These are phyloP conservation scores for Montipora foliosa DNA, from an alignment of 64 coral and sea anemone genomes.

Conservation along the genomic window DNA sequence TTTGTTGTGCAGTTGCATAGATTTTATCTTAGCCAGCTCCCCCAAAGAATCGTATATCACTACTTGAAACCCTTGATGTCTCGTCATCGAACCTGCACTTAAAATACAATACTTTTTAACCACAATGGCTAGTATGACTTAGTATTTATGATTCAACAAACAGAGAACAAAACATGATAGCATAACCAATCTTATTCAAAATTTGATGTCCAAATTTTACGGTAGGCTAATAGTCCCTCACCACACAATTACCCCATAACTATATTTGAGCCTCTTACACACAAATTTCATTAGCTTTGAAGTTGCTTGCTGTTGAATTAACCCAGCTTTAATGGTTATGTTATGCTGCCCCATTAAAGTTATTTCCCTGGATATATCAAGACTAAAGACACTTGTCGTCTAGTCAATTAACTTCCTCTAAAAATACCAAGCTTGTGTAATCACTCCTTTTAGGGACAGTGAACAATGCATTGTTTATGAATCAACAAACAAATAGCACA, in stretches of 20 bases:
- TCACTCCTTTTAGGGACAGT: background rate
- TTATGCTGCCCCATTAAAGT: background rate
- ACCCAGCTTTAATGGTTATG: background rate
- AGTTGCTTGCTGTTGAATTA: too few relatives aligned
- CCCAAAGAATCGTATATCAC: background rate
- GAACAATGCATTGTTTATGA: background rate
- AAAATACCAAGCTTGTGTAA: background rate
- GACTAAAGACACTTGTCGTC: background rate
- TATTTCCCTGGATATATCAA: background rate
- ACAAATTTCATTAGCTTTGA: too few relatives aligned
- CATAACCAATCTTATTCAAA: too few relatives aligned
- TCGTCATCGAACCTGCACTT: background rate
- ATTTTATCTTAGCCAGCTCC: background rate
- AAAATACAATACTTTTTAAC: too few relatives aligned
- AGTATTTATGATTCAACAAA: too few relatives aligned
- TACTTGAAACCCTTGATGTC: background rate
- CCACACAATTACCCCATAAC: background rate
- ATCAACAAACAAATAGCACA: background rate
- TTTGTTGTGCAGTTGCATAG: background rate
- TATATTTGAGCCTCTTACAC: too few relatives aligned
- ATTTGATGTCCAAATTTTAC: too few relatives aligned
- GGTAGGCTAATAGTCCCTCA: too few relatives aligned
- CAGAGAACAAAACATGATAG: too few relatives aligned
- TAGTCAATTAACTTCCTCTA: background rate
- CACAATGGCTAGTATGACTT: too few relatives aligned